These are phyloP conservation scores for Macrosiphum euphorbiae DNA, from an alignment of 2,888 invertebrate genomes.

Conservation along the genomic window DNA sequence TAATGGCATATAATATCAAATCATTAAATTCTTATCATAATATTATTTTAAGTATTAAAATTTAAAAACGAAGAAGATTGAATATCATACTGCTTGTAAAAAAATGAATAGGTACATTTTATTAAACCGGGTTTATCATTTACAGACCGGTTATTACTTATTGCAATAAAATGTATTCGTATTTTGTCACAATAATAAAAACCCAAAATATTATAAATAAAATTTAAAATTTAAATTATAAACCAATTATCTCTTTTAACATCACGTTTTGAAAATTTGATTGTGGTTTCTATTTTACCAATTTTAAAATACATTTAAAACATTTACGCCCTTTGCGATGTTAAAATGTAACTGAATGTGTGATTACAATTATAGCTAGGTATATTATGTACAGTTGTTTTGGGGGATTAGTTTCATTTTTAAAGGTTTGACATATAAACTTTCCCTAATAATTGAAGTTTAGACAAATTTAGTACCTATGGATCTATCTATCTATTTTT, in stretches of 20 bases:
- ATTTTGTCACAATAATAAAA: conserved; percentile 7
- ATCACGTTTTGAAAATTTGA: neutral
- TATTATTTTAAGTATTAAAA: conserved; percentile 30
- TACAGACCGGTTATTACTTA: neutral
- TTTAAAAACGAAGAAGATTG: neutral
- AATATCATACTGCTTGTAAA: neutral
- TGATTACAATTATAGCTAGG: neutral
- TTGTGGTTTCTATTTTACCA: neutral
- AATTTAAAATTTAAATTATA: conserved; percentile 38
- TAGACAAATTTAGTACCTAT: neutral
- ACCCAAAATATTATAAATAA: neutral
- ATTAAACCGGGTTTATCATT: conserved; percentile 9
- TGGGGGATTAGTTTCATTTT: neutral
- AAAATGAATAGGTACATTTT: neutral
- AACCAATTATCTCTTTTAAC: neutral
- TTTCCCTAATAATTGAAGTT: neutral
- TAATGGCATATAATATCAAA: neutral
- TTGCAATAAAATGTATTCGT: neutral
- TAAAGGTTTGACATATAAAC: neutral
- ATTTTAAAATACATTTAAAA: neutral
- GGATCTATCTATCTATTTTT: too few species aligned
- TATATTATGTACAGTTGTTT: neutral
- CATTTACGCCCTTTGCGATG: neutral
- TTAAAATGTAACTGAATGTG: neutral
- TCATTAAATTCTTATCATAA: neutral